Base-by-base conservation (phyloP, 2,797 vertebrate genomes). In the Pogoniulus pusillus region DNA sequence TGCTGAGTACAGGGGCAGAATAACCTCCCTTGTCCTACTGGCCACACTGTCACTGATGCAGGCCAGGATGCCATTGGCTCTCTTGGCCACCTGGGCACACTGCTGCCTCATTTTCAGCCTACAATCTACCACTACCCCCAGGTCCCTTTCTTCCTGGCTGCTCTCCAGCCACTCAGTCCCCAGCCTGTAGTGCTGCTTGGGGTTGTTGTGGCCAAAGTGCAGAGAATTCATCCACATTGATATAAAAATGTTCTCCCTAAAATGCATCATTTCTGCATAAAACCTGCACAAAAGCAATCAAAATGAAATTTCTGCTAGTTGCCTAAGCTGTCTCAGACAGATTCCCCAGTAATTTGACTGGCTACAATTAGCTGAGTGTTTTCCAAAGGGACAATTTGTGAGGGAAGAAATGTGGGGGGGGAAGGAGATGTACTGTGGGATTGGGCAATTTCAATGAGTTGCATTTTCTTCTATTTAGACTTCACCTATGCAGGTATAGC, bases 301-400 rank as follows among this genome's bases (percentile, higher is more conserved):
- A 68, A 91, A 91, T 16, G 20, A 69, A 93, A 77, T 51, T 86
- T 71, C 60, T 80, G 12, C 58, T 91, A 85, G 91, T 91, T 86
- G 68, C 75, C 49, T 18, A 5, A 83, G 35, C 26, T 73, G 64
- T 23, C 35, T 0, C 1, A 92, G 64, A 63, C 1, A 92, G 64
- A 63, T 76, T 88, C 32, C 17, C 26, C 19, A 29, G 86, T 68
- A 93, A 77, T 74, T 60, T 91, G 63, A 66, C 75, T 68, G 71
- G 29, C 65, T 80, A 54, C 68, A 92, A 62, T 84, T 84, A 91
- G 39, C 54, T 84, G n/a, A 37, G 6, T 30, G 20, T 80, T 86
- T 88, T 90, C 83, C 83, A 90, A 73, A 91, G 81, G 35, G 62
- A 73, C 22, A 6, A 17, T 49, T 2, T 15, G n/a, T 24, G 34